Base-by-base conservation (phyloP, 2,888 invertebrate genomes). In the Dolomedes plantarius region DNA sequence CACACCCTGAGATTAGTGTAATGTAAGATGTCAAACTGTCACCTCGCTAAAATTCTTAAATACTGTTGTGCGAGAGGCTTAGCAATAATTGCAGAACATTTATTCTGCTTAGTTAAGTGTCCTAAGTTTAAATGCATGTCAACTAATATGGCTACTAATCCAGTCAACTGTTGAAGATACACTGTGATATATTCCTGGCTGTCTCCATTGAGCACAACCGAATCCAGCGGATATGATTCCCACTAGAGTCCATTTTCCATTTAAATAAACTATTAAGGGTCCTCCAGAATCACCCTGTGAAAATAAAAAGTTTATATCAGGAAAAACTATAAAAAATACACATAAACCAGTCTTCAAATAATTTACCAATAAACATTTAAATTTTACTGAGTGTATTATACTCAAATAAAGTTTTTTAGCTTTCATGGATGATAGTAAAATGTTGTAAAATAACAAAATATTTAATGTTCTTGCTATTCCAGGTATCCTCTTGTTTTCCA, bases 161-260 rank as follows among this genome's bases (percentile, higher is more conserved):
- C 91, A 91, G 73, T 90, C 89, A 28, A 90, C 90, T 13, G 91
- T 90, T 65, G 90, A 88, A 28, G 90, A 89, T 1, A 96, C 94
- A 90, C 95, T 95, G 91, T 96, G 96, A 91, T 96, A 96, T 89
- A 96, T 96, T 41, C 96, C 96, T 0, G 96, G 96, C 91, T 96
- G 96, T 90, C 95, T 94, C 90, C 96, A 95, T 16, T 96, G 95
- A 0, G 96, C 96, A 90, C 96, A 96, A 71, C 96, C 96, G 91
- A 96, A 96, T 13, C 96, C 96, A 0, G 96, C 96, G 32, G 96
- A 96, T 0, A 95, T 96, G 88, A 96, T 96, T 19, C 96, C 96
- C 1, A 94, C 95, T 19, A 96, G 92, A 78, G 95, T 95, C 93
- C 95, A 96, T 3, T 95, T 92, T 0, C 95, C 95, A 64, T 91